A percentile compares a stretch with the other conserved stretches of the same genome.
Evolutionary conservation across 2,888 invertebrate species (phyloP).

Genomic region (Leucophora obtusa): DNA sequence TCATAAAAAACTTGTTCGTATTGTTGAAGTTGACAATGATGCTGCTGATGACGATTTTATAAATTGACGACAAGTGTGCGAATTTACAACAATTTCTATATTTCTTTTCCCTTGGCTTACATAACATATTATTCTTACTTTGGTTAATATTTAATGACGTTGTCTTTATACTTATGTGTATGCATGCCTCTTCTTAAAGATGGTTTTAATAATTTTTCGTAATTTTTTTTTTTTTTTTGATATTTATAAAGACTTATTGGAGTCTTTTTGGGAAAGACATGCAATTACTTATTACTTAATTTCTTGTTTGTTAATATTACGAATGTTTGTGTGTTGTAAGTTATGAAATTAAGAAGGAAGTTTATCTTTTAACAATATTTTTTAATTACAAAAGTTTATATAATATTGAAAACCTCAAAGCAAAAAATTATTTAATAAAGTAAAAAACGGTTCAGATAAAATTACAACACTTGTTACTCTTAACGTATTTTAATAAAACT

Average conservation of each 20-base stretch:
- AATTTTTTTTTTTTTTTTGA: too few relatives aligned
- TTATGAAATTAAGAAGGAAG: slow-evolving; percentile 39
- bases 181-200: not conserved
- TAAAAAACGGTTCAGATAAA: too few relatives aligned
- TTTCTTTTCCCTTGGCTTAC: not conserved
- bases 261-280: not conserved
- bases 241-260: not conserved
- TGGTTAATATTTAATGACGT: not conserved
- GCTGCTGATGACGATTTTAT: slow-evolving; percentile 60
- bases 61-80: slow-evolving; percentile 72
- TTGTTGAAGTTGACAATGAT: slow-evolving; percentile 9
- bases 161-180: not conserved
- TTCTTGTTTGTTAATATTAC: slow-evolving; percentile 7
- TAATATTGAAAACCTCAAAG: not conserved
- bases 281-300: slow-evolving; percentile 13
- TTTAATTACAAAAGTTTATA: slow-evolving; percentile 54
- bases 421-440: slow-evolving; percentile 1
- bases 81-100: slow-evolving; percentile 54
- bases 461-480: too few relatives aligned
- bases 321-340: slow-evolving; percentile 7
- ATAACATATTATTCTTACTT: not conserved
- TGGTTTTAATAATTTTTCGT: not conserved
- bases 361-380: slow-evolving; percentile 28
- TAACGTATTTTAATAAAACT: too few relatives aligned
- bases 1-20: slow-evolving; percentile 5